Conservation (phyloP, 2,797 vertebrate species). For the Sternotherus odoratus region DNA sequence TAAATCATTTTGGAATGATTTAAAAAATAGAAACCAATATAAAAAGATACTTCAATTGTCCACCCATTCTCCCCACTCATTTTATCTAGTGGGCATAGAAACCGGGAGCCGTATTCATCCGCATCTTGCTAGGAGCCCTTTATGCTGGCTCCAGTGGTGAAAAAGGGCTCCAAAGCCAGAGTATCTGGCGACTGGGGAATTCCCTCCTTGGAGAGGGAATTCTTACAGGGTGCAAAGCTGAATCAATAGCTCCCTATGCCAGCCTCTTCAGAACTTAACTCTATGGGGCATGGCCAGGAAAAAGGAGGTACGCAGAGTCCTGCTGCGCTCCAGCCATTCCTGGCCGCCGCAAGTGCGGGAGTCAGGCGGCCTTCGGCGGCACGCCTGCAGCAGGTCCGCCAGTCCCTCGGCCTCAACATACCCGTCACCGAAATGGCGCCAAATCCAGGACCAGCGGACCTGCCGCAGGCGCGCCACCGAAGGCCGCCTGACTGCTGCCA, state of each 20-base stretch:
- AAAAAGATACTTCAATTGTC: neutral
- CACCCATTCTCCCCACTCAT: neutral
- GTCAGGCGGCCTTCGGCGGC: too few relatives aligned
- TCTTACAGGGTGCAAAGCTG: neutral
- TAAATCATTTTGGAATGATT: neutral
- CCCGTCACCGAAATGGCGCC: too few relatives aligned
- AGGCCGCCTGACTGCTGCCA: too few relatives aligned
- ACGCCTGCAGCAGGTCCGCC: too few relatives aligned
- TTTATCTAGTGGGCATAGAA: neutral
- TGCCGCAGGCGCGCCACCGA: too few relatives aligned
- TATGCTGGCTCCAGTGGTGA: neutral
- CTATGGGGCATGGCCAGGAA: accelerated
- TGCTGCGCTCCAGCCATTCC: accelerated
- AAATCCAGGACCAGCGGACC: too few relatives aligned
- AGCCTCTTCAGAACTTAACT: neutral
- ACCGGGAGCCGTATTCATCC: neutral
- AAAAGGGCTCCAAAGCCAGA: neutral
- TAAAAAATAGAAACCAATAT: neutral
- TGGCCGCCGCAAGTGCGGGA: accelerated
- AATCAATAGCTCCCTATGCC: neutral
- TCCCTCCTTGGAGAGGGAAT: accelerated
- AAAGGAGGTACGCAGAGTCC: accelerated
- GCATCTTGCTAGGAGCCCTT: neutral
- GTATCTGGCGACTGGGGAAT: neutral
- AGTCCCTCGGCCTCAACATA: too few relatives aligned